phyloP scores from a whole-genome alignment of 2,888 invertebrate species.

The Caenorhabditis angaria region DNA sequence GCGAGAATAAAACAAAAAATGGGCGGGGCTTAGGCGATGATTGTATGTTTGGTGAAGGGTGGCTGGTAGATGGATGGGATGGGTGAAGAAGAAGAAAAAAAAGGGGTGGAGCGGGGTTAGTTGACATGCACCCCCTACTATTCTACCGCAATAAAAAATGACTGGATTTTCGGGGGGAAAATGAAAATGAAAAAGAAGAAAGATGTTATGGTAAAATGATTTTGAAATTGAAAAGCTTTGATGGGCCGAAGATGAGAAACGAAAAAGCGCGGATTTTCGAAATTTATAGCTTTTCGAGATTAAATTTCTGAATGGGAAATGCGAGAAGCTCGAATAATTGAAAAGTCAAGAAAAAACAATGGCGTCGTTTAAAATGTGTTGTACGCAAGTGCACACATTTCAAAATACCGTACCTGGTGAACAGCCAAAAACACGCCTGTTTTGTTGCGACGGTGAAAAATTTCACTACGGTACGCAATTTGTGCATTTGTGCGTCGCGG shows the following conservation, averaged over 20 bases:
- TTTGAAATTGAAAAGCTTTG: slow-evolving; percentile 2
- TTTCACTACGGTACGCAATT: no score
- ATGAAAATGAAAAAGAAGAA: background rate
- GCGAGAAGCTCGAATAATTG: no score
- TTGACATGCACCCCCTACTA: background rate
- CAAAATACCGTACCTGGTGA: no score
- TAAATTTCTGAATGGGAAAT: no score
- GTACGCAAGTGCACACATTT: no score
- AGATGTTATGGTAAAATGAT: background rate
- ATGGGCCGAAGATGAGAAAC: background rate
- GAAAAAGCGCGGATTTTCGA: background rate
- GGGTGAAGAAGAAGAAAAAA: no score
- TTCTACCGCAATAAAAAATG: slow-evolving; percentile 4
- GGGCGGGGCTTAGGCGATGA: background rate
- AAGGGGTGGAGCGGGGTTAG: background rate
- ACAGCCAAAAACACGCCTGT: no score
- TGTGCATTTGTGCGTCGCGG: no score
- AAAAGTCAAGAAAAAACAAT: no score
- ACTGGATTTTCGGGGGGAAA: background rate
- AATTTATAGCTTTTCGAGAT: background rate
- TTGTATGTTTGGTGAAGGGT: slow-evolving; percentile 4
- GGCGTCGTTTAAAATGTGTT: no score
- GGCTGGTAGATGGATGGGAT: background rate
- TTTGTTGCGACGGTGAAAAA: no score
- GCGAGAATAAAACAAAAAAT: slow-evolving; percentile 2